phyloP scores from a whole-genome alignment of 64 coral and sea anemone species.

The Platygyra sinensis region DNA sequence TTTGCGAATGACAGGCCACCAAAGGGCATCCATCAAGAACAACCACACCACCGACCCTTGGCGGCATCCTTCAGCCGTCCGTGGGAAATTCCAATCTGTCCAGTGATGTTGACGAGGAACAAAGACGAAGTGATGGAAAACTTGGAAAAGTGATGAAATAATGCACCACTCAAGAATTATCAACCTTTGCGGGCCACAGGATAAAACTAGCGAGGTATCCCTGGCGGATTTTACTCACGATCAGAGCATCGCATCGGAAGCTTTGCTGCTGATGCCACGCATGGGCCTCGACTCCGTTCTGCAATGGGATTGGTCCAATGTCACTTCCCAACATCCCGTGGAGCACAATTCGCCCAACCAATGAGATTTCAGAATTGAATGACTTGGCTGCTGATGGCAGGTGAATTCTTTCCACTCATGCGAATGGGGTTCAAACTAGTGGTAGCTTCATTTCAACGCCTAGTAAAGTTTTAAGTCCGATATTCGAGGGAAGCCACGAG shows the following conservation, averaged over 20 bases:
- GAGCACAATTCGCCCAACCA: constrained; percentile 65
- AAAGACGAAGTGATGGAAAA: constrained; percentile 17
- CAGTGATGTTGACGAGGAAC: constrained; percentile 57
- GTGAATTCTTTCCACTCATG: background rate
- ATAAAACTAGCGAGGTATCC: constrained; percentile 61
- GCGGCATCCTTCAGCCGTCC: constrained; percentile 82
- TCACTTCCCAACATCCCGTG: constrained; percentile 59
- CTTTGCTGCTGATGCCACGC: constrained; percentile 67
- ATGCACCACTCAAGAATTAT: background rate
- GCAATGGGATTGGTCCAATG: background rate
- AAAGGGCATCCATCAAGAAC: constrained; percentile 60
- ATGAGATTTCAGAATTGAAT: constrained; percentile 34
- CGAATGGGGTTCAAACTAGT: background rate
- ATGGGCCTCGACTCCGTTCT: constrained; percentile 90
- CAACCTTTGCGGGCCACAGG: constrained; percentile 1
- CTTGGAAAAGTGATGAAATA: background rate
- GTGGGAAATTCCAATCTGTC: constrained; percentile 78
- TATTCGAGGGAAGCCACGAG: constrained; percentile 94
- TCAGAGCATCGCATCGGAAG: constrained; percentile 48
- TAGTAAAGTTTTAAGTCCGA: constrained; percentile 83
- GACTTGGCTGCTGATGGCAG: constrained; percentile 26
- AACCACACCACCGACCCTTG: constrained; percentile 36
- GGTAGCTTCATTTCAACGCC: constrained; percentile 73
- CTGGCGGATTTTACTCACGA: constrained; percentile 65
- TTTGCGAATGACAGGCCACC: constrained; percentile 61